A percentile compares a stretch with the other conserved stretches of the same genome.
phyloP scores from a whole-genome alignment of 2,797 vertebrate species.

The Anableps anableps region DNA sequence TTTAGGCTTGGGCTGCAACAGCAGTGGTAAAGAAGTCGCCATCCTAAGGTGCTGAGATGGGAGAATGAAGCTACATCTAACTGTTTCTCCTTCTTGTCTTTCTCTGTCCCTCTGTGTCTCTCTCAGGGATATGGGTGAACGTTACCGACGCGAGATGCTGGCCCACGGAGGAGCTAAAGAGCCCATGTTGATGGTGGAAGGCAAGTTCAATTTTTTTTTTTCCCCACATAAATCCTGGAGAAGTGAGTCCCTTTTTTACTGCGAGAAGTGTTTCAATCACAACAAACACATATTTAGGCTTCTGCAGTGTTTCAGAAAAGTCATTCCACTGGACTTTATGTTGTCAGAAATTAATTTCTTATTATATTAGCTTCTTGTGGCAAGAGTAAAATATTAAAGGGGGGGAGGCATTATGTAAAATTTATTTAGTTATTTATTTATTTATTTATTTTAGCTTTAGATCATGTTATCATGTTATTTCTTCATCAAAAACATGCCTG shows the following conservation, averaged over 20 bases:
- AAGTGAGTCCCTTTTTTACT: neutral
- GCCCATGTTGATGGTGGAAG: conserved; percentile 95
- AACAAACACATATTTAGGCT: neutral
- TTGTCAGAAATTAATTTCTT: conserved; percentile 12
- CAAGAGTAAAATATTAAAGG: conserved; percentile 1
- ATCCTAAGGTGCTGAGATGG: conserved; percentile 12
- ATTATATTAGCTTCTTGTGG: conserved; percentile 8
- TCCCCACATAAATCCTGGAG: neutral
- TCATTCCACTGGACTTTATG: neutral
- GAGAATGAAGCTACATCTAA: conserved; percentile 70
- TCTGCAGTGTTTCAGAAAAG: neutral
- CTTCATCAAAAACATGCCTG: too few relatives aligned
- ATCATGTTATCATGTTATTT: too few relatives aligned
- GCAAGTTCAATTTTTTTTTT: conserved; percentile 70
- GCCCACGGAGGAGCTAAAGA: conserved; percentile 94
- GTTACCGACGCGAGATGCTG: conserved; percentile 95
- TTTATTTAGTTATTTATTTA: too few relatives aligned
- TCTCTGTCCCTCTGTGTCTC: conserved; percentile 45
- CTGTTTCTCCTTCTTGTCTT: conserved; percentile 55
- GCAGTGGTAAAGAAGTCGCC: neutral
- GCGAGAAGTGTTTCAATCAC: neutral
- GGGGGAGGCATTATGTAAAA: too few relatives aligned
- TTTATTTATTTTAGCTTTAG: too few relatives aligned
- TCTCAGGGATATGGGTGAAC: conserved; percentile 92
- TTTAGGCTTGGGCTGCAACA: conserved; percentile 31